These are phyloP conservation scores for Rhabdophis nuchalis DNA, from an alignment of 2,797 vertebrate genomes.

Conservation along the genomic window DNA sequence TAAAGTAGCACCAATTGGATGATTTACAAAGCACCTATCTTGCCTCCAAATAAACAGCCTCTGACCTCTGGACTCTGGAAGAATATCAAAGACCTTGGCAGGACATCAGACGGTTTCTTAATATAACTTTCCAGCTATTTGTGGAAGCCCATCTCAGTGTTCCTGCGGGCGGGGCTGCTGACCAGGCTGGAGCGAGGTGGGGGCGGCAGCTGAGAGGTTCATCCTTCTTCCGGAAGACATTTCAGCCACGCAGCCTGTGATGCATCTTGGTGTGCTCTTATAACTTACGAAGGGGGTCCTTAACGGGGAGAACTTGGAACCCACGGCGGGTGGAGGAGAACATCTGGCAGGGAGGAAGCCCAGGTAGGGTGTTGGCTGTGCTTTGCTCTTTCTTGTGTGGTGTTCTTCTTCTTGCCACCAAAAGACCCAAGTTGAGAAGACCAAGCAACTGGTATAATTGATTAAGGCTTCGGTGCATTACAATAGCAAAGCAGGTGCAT, in stretches of 20 bases:
- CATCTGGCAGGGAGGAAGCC: slow-evolving; percentile 10
- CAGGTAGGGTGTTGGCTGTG: slow-evolving; percentile 34
- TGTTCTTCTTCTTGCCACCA: not conserved
- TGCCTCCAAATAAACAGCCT: slow-evolving; percentile 54
- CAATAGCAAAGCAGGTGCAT: not conserved
- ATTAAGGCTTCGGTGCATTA: not conserved
- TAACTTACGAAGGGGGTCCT: slow-evolving; percentile 40
- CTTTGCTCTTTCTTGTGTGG: slow-evolving; percentile 7
- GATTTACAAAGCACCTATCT: slow-evolving; percentile 40
- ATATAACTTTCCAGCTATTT: slow-evolving; percentile 59
- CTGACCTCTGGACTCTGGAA: slow-evolving; percentile 49
- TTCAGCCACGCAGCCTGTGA: slow-evolving; percentile 32
- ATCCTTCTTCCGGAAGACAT: slow-evolving; percentile 58
- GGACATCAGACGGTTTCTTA: slow-evolving; percentile 57
- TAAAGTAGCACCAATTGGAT: not conserved
- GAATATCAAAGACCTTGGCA: slow-evolving; percentile 57
- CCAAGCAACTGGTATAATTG: slow-evolving; percentile 13
- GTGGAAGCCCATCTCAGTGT: slow-evolving; percentile 52
- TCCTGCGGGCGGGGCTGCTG: slow-evolving; percentile 20
- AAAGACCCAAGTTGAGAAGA: not conserved
- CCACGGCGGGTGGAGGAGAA: slow-evolving; percentile 14
- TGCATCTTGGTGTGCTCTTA: slow-evolving; percentile 42
- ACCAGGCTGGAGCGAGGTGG: slow-evolving; percentile 35
- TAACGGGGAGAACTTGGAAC: slow-evolving; percentile 31
- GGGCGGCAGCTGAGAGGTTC: slow-evolving; percentile 56